Percentiles rank a stretch among this genome's conserved stretches.
Conservation (phyloP, 2,113 vertebrate species). For the Scatophagus argus region DNA sequence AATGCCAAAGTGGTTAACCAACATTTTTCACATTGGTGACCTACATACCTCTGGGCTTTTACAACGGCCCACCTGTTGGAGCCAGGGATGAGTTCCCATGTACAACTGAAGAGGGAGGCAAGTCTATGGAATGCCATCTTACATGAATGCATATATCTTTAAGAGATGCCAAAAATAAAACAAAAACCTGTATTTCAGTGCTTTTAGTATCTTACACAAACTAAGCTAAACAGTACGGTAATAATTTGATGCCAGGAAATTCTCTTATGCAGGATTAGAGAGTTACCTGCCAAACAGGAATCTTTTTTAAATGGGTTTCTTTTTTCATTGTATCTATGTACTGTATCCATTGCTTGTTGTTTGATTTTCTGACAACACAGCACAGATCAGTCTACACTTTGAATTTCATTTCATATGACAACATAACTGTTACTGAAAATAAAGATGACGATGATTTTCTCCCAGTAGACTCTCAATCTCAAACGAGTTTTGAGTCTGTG, state of each 20-base stretch:
- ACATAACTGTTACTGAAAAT: too few species aligned
- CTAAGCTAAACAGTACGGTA: too few species aligned
- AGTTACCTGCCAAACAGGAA: conserved; percentile 6
- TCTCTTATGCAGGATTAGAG: not conserved
- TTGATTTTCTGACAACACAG: not conserved
- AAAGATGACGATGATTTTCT: too few species aligned
- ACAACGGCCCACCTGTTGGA: conserved; percentile 53
- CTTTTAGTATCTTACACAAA: not conserved
- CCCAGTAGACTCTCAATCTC: not conserved
- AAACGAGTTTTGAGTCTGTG: not conserved
- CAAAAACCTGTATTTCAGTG: not conserved
- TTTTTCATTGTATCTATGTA: not conserved
- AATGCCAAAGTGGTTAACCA: conserved; percentile 46
- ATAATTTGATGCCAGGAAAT: not conserved
- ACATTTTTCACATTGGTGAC: conserved; percentile 70
- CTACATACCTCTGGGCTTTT: conserved; percentile 58
- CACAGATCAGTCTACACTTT: not conserved
- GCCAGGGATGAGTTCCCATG: conserved; percentile 1
- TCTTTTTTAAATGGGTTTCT: not conserved
- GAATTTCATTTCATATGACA: not conserved
- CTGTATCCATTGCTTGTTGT: not conserved
- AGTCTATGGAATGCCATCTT: not conserved
- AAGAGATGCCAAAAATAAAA: not conserved
- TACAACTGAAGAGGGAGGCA: not conserved
- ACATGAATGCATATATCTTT: not conserved